Base-by-base conservation (phyloP, 2,888 invertebrate species). In the Cerceris rybyensis region DNA sequence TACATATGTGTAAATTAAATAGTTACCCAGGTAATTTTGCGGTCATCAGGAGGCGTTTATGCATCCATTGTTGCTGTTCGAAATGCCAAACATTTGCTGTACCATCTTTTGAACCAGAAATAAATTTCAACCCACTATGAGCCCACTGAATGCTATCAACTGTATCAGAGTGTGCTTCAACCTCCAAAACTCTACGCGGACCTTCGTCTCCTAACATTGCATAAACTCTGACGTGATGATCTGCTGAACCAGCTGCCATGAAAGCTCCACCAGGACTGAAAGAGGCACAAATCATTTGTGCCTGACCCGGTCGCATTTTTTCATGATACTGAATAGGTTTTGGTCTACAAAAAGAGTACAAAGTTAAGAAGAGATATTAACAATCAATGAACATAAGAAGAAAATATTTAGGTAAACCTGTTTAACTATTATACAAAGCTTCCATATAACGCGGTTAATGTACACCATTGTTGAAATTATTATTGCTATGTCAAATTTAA, bases 121-220 rank as follows among this genome's bases (percentile, higher is more conserved):
- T 95, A 93, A 99, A 98, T 79, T 96, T 94, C 68, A 98, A 94
- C 0, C 97, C 97, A 55, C 94, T 94, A 92, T 98, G 98, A 54
- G 98, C 96, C 97, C 99, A 99, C 88, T 98, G 97, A 67, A 99
- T 96, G 70, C 98, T 98, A 93, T 99, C 99, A 41, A 99, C 98
- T 0, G 97, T 96, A 93, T 99, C 99, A 0, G 94, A 93, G 91
- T 98, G 98, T 0, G 94, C 93, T 81, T 94, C 94, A 0, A 93
- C 93, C 86, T 94, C 94, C 8, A 94, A 87, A 64, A 94, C 94
- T 42, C 95, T 93, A 67, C 96, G 96, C 0, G 98, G 97, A 0
- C 96, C 96, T 88, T 96, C 96, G 39, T 96, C 95, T 0, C 95
- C 95, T 57, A 94, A 93, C 94, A 98, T 96, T 82, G 96, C 94